Evolutionary conservation across 2,113 vertebrate genomes (phyloP).

Genomic region (Trogon melanurus): DNA sequence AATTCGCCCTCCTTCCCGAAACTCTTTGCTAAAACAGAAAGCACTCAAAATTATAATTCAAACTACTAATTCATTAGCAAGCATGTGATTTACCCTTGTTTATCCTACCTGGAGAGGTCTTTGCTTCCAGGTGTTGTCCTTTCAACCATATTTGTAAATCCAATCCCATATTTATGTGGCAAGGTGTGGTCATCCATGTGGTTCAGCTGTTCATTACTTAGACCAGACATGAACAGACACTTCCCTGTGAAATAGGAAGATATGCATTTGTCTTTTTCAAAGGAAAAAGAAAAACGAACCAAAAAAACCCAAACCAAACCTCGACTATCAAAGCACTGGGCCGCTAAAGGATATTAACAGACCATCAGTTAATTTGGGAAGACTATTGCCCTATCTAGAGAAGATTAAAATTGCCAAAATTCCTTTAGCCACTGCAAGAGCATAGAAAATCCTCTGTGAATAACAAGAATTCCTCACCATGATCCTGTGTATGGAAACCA

Average conservation of each 20-base stretch:
- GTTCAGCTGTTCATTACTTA: conserved; percentile 91
- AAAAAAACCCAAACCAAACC: not conserved
- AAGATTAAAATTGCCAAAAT: not conserved
- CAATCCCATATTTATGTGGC: conserved; percentile 94
- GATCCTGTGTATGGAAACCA: not conserved
- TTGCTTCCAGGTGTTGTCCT: conserved; percentile 97
- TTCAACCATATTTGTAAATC: conserved; percentile 98
- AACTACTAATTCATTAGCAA: not conserved
- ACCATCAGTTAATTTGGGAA: not conserved
- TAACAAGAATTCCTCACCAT: not conserved
- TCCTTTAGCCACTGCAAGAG: not conserved
- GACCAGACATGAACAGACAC: conserved; percentile 95
- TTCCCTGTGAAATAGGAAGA: conserved; percentile 84
- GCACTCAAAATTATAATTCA: conserved; percentile 46
- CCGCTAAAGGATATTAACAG: not conserved
- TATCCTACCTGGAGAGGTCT: conserved; percentile 89
- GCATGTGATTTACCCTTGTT: not conserved
- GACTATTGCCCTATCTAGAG: not conserved
- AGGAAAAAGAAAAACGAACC: not conserved
- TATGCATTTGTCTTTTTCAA: not conserved
- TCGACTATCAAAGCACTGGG: not conserved
- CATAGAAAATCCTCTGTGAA: not conserved
- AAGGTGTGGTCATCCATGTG: conserved; percentile 90
- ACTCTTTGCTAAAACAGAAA: conserved; percentile 87
- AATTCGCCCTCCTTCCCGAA: conserved; percentile 96